Evolutionary conservation across 2,797 vertebrate genomes (phyloP).

Genomic region (Decapterus maruadsi): DNA sequence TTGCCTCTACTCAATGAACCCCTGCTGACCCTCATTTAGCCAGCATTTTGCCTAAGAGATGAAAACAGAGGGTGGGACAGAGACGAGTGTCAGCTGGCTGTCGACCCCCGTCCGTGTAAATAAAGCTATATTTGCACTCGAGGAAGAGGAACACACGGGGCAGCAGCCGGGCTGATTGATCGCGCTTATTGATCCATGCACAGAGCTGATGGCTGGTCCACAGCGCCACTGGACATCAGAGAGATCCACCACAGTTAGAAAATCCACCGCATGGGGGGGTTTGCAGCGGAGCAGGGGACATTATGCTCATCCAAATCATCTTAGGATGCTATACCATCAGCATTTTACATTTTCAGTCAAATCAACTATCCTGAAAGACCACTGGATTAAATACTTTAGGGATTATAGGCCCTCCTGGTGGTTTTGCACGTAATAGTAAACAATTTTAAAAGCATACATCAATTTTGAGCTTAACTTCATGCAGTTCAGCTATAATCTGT

Average conservation of each 20-base stretch:
- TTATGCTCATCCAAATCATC: neutral
- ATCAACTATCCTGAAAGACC: slow-evolving; percentile 22
- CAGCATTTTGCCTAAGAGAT: slow-evolving; percentile 29
- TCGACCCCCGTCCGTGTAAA: slow-evolving; percentile 39
- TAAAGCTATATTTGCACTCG: slow-evolving; percentile 36
- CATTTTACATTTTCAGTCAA: slow-evolving; percentile 19
- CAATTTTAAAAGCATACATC: slow-evolving; percentile 26
- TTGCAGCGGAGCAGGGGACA: neutral
- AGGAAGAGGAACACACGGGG: slow-evolving; percentile 19
- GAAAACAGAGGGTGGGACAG: slow-evolving; percentile 27
- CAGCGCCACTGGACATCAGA: slow-evolving; percentile 36
- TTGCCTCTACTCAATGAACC: slow-evolving; percentile 61
- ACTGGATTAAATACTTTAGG: slow-evolving; percentile 27
- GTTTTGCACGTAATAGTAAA: slow-evolving; percentile 16
- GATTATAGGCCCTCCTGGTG: slow-evolving; percentile 29
- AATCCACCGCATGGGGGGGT: neutral
- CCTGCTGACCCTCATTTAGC: slow-evolving; percentile 54
- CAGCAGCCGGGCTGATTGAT: slow-evolving; percentile 57
- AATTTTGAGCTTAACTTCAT: slow-evolving; percentile 16
- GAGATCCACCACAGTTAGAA: slow-evolving; percentile 11
- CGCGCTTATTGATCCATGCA: slow-evolving; percentile 55
- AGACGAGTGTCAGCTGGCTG: slow-evolving; percentile 28
- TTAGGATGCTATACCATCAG: neutral
- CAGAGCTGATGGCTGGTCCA: slow-evolving; percentile 43
- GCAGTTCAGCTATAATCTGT: neutral